Conservation (phyloP, 2,113 vertebrate species). For the Solenodon paradoxus region DNA sequence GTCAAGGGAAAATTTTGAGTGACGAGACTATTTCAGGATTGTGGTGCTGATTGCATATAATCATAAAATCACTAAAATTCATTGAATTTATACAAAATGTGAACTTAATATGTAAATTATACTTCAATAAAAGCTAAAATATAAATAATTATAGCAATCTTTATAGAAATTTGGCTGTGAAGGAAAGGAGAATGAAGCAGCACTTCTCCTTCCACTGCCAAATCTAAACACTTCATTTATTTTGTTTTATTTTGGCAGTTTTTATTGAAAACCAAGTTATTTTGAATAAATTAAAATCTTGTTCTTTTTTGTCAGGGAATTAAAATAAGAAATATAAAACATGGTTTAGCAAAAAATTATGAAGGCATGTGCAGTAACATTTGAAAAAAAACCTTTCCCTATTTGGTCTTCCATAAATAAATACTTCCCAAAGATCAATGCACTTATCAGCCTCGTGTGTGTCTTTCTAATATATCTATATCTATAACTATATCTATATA, state of each 20-base stretch:
- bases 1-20: neutral
- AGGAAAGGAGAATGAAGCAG: neutral
- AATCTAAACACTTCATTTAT: neutral
- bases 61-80: neutral
- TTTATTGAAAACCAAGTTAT: neutral
- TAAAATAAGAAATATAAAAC: neutral
- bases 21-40: neutral
- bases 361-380: neutral
- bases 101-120: neutral
- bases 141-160: neutral
- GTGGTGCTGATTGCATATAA: neutral
- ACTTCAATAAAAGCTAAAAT: neutral
- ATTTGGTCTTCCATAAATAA: neutral
- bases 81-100: neutral
- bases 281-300: conserved; percentile 18
- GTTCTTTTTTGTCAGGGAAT: neutral
- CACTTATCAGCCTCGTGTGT: neutral
- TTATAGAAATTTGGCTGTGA: neutral
- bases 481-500: neutral
- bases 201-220: neutral
- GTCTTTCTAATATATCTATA: neutral
- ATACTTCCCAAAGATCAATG: neutral
- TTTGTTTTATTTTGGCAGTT: neutral
- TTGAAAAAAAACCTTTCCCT: neutral
- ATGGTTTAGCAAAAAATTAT: neutral